Evolutionary conservation across 2,113 vertebrate genomes (phyloP).

Genomic region (Speoplatyrhinus poulsoni): DNA sequence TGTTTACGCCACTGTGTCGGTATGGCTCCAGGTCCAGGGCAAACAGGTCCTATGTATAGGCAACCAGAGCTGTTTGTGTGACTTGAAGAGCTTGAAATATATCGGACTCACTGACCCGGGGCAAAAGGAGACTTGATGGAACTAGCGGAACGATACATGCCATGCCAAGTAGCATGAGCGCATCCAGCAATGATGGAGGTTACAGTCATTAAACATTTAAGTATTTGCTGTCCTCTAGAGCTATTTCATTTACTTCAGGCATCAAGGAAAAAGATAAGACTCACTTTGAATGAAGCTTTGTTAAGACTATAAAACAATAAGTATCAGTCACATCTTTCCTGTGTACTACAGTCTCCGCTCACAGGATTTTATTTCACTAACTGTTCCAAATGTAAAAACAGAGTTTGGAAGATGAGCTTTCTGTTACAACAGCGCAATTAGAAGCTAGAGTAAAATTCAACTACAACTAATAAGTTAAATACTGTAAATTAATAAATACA

Average conservation of each 20-base stretch:
- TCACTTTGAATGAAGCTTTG: conserved; percentile 13
- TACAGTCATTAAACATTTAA: conserved; percentile 31
- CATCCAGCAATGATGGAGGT: conserved; percentile 29
- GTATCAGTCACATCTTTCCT: neutral
- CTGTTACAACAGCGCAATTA: too few species aligned
- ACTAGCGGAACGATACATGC: too few species aligned
- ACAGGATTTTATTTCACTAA: too few species aligned
- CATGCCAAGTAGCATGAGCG: neutral
- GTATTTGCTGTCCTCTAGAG: conserved; percentile 13
- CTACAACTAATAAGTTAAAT: too few species aligned
- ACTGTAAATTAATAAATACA: too few species aligned
- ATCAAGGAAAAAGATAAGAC: neutral
- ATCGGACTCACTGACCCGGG: too few species aligned
- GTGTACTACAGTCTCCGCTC: neutral
- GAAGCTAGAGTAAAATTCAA: too few species aligned
- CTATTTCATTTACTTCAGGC: conserved; percentile 30
- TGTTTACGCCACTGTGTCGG: conserved; percentile 96
- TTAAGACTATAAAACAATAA: conserved; percentile 12
- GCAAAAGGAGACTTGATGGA: too few species aligned
- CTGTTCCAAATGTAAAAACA: too few species aligned
- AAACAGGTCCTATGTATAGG: conserved; percentile 85
- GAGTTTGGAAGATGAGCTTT: too few species aligned
- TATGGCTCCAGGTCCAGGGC: conserved; percentile 95
- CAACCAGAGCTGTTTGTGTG: neutral
- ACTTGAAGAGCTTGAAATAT: too few species aligned